These are phyloP conservation scores for Anisognathus igniventris DNA, from an alignment of 2,797 vertebrate genomes.

Conservation along the genomic window DNA sequence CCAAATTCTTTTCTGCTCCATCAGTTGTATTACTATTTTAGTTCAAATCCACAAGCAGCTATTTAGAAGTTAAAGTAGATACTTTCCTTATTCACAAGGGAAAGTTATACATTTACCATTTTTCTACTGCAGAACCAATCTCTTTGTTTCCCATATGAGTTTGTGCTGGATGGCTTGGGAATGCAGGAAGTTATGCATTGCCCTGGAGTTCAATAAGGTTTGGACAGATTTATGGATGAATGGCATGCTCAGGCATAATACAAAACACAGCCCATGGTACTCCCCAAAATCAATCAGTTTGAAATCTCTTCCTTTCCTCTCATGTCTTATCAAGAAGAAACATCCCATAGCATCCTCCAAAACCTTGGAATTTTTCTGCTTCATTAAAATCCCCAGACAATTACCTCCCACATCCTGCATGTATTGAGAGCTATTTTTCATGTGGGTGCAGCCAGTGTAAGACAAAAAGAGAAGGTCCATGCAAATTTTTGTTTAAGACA, in stretches of 20 bases:
- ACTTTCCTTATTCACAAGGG: neutral
- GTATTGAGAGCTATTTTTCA: neutral
- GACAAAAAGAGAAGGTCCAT: neutral
- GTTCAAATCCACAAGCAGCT: neutral
- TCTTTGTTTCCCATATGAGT: neutral
- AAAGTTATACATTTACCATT: neutral
- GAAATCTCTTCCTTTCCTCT: constrained; percentile 50
- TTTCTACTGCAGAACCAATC: neutral
- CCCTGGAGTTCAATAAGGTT: constrained; percentile 37
- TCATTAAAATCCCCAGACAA: constrained; percentile 47
- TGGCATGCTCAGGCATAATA: constrained; percentile 47
- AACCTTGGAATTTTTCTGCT: constrained; percentile 51
- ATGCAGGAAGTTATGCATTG: constrained; percentile 45
- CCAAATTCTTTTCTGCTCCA: neutral
- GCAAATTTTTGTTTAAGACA: neutral
- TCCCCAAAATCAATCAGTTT: constrained; percentile 43
- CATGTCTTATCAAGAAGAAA: constrained; percentile 56
- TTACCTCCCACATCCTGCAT: constrained; percentile 17
- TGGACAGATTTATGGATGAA: constrained; percentile 57
- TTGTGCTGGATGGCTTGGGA: constrained; percentile 1
- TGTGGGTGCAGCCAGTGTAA: neutral
- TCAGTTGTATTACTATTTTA: neutral
- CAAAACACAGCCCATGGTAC: constrained; percentile 12
- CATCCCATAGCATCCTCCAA: neutral
- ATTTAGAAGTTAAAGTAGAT: neutral